phyloP scores from a whole-genome alignment of 2,113 vertebrate species.

The Sphaerodactylus townsendi region DNA sequence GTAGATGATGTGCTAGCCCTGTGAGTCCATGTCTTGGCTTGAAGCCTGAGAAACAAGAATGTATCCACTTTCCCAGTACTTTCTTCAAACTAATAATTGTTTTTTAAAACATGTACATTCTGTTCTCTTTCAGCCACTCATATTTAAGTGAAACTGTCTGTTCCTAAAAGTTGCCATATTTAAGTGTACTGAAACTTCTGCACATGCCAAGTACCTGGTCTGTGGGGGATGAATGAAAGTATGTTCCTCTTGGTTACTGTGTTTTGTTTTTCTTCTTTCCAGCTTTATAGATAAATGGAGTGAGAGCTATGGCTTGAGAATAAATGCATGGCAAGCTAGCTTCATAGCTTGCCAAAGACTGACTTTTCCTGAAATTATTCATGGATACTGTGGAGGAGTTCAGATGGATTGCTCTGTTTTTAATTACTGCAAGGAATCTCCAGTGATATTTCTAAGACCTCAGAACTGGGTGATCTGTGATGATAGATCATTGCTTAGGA shows the following conservation, averaged over 20 bases:
- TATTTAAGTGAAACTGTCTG: neutral
- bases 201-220: neutral
- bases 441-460: neutral
- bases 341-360: neutral
- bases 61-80: neutral
- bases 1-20: neutral
- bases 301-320: neutral
- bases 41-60: neutral
- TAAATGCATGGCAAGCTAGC: neutral
- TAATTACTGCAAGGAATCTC: neutral
- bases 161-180: neutral
- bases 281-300: neutral
- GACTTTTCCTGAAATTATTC: neutral
- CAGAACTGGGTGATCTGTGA: neutral
- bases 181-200: neutral
- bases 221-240: neutral
- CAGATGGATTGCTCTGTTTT: neutral
- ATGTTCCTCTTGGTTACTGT: neutral
- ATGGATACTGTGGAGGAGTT: neutral
- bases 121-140: neutral
- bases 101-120: neutral
- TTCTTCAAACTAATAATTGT: neutral
- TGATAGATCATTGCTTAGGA: neutral
- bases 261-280: conserved; percentile 13
- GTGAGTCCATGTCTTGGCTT: neutral